These are phyloP conservation scores for Ectropis grisescens DNA, from an alignment of 1,140 invertebrate species.

Conservation along the genomic window DNA sequence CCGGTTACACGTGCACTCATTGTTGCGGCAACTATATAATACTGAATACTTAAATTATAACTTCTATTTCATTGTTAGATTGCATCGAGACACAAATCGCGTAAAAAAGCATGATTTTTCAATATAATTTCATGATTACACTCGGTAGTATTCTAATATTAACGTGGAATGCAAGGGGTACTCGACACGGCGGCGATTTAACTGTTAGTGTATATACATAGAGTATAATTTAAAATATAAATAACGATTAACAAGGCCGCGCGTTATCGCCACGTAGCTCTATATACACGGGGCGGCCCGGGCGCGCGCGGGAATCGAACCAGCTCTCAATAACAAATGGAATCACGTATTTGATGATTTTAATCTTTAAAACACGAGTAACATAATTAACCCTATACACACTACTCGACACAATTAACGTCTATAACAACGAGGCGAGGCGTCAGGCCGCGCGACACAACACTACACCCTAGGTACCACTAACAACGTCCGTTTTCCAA, in stretches of 20 bases:
- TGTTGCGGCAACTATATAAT: slow-evolving; percentile 3
- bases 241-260: slow-evolving; percentile 32
- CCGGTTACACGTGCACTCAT: slow-evolving; percentile 1
- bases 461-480: too few relatives aligned
- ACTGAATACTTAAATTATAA: slow-evolving; percentile 10
- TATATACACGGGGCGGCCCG: slow-evolving; percentile 7
- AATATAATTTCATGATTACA: background rate
- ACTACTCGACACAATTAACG: slow-evolving; percentile 19
- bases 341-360: slow-evolving; percentile 9
- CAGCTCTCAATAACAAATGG: too few relatives aligned
- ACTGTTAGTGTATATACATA: slow-evolving; percentile 34
- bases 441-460: too few relatives aligned
- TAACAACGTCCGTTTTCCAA: too few relatives aligned
- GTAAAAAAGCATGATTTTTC: slow-evolving; percentile 4
- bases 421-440: too few relatives aligned
- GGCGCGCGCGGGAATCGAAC: too few relatives aligned
- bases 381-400: slow-evolving; percentile 16
- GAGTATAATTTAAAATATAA: slow-evolving; percentile 32
- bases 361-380: slow-evolving; percentile 13
- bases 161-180: slow-evolving; percentile 48
- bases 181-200: slow-evolving; percentile 26
- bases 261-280: slow-evolving; percentile 10
- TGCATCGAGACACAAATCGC: slow-evolving; percentile 8
- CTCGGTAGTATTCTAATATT: slow-evolving; percentile 20
- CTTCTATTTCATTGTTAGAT: slow-evolving; percentile 5